Percentiles rank a stretch among this genome's conserved stretches.
These are phyloP conservation scores for Drosophila borborema DNA, from an alignment of 2,888 invertebrate species.

Conservation along the genomic window DNA sequence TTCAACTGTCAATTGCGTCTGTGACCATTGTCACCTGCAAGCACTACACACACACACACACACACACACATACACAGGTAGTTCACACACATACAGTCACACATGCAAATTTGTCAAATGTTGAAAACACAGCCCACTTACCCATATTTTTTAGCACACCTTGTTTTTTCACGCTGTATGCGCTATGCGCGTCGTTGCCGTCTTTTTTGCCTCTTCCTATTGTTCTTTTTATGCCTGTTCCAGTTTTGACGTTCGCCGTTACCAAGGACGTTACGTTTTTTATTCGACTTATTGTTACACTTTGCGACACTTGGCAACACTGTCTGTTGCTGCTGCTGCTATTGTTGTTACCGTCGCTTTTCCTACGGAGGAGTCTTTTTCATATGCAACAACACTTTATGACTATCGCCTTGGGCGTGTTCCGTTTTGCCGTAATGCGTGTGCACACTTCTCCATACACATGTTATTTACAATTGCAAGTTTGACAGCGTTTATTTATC, in stretches of 20 bases:
- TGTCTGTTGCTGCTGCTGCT: constrained; percentile 29
- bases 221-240: constrained; percentile 60
- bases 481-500: constrained; percentile 38
- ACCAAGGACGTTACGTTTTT: constrained; percentile 64
- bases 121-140: constrained; percentile 64
- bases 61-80: neutral
- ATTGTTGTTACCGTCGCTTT: constrained; percentile 22
- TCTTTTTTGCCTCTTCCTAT: constrained; percentile 36
- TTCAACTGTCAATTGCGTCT: constrained; percentile 52
- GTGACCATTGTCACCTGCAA: constrained; percentile 56
- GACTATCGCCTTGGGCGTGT: constrained; percentile 55
- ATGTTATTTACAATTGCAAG: constrained; percentile 33
- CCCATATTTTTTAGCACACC: constrained; percentile 75
- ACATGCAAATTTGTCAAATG: constrained; percentile 52
- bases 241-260: constrained; percentile 57
- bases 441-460: constrained; percentile 6
- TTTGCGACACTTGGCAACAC: constrained; percentile 59
- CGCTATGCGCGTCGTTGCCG: constrained; percentile 26
- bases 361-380: constrained; percentile 17
- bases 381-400: constrained; percentile 47
- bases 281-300: constrained; percentile 49
- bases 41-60: constrained; percentile 13
- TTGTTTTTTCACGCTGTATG: constrained; percentile 35
- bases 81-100: neutral
- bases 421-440: constrained; percentile 42